phyloP scores from a whole-genome alignment of 2,888 invertebrate species.

The Antheraea yamamai region DNA sequence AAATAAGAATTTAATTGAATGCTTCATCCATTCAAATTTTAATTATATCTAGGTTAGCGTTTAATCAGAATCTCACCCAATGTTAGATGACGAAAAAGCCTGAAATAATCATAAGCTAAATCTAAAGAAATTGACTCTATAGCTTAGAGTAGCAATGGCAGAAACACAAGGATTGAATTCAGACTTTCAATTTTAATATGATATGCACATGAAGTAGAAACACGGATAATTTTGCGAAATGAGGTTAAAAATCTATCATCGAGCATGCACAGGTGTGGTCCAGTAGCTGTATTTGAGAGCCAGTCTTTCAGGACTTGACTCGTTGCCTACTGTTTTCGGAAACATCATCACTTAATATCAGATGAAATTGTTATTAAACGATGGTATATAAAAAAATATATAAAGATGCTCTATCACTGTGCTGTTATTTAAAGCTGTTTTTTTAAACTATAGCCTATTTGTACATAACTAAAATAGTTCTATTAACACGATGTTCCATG shows the following conservation, averaged over 20 bases:
- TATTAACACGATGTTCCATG: not conserved
- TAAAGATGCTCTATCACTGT: not conserved
- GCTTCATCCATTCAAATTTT: too few species aligned
- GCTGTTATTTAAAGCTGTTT: not conserved
- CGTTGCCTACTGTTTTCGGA: not conserved
- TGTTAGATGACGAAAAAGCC: too few species aligned
- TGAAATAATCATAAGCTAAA: too few species aligned
- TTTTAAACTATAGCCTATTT: not conserved
- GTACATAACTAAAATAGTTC: not conserved
- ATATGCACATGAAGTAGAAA: too few species aligned
- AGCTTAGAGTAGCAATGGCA: too few species aligned
- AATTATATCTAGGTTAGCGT: too few species aligned
- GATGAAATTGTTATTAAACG: not conserved
- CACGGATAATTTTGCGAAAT: not conserved
- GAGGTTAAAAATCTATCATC: not conserved
- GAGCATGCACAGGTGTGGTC: not conserved
- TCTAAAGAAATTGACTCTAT: too few species aligned
- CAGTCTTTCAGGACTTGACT: not conserved
- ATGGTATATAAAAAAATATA: not conserved
- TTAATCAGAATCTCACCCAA: too few species aligned
- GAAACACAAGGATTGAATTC: too few species aligned
- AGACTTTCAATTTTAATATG: too few species aligned
- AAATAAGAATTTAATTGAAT: too few species aligned
- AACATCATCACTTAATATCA: not conserved
- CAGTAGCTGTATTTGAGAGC: not conserved